Conservation (phyloP, 2,888 invertebrate species). For the Sarcophaga caerulescens region DNA sequence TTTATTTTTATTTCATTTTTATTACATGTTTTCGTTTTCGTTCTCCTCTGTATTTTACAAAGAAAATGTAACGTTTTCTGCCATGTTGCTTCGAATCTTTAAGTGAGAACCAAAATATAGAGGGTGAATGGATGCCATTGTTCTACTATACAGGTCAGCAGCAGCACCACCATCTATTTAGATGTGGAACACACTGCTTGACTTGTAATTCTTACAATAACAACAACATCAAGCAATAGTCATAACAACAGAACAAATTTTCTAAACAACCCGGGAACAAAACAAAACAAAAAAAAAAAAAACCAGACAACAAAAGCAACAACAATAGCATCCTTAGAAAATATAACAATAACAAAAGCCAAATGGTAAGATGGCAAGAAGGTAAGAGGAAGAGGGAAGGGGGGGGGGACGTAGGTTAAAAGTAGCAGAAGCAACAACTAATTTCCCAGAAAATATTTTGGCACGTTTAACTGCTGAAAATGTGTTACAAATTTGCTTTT, state of each 20-base stretch:
- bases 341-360: background rate
- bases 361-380: background rate
- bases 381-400: background rate
- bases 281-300: constrained; percentile 28
- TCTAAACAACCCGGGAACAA: background rate
- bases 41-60: background rate
- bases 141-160: constrained; percentile 61
- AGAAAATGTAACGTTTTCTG: background rate
- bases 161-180: constrained; percentile 4
- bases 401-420: background rate
- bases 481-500: constrained; percentile 71
- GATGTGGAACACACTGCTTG: constrained; percentile 35
- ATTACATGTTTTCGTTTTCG: constrained; percentile 7
- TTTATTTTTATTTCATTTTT: constrained; percentile 51
- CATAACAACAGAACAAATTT: background rate
- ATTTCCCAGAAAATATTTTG: constrained; percentile 68
- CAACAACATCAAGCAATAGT: background rate
- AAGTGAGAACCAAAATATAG: constrained; percentile 29
- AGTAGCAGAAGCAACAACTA: constrained; percentile 47
- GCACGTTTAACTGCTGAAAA: constrained; percentile 66
- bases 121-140: constrained; percentile 13
- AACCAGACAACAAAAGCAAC: constrained; percentile 9
- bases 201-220: background rate
- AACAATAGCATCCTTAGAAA: constrained; percentile 26
- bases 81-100: background rate